These are phyloP conservation scores for Lanius collurio DNA, from an alignment of 2,113 vertebrate genomes.

Conservation along the genomic window DNA sequence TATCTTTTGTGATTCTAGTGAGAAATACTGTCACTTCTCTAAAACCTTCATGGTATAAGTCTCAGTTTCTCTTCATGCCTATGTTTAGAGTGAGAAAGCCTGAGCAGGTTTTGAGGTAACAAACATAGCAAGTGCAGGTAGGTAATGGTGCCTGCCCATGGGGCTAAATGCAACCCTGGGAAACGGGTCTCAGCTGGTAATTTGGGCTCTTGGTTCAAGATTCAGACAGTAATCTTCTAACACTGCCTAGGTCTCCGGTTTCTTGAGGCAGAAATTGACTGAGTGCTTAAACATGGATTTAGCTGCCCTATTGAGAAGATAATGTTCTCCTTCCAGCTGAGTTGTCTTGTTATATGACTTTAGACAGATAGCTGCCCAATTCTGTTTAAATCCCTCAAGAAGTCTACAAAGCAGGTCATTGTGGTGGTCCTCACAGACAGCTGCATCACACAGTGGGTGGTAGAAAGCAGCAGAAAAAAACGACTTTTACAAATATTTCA, in stretches of 20 bases:
- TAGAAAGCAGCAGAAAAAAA: not conserved
- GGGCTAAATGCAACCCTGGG: not conserved
- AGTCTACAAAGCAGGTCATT: not conserved
- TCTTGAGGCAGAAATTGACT: not conserved
- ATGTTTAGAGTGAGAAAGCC: not conserved
- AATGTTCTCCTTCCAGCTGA: conserved; percentile 17
- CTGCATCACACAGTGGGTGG: not conserved
- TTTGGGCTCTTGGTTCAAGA: not conserved
- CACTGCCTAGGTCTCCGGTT: not conserved
- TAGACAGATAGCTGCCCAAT: not conserved
- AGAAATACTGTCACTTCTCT: not conserved
- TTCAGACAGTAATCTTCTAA: not conserved
- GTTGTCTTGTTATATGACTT: not conserved
- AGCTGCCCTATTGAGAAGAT: conserved; percentile 3
- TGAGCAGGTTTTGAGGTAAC: not conserved
- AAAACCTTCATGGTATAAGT: not conserved
- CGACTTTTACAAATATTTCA: not conserved
- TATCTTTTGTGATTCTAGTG: not conserved
- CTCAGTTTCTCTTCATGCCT: not conserved
- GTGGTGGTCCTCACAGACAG: not conserved
- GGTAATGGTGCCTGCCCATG: not conserved
- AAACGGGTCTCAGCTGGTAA: not conserved
- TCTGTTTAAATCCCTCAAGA: conserved; percentile 7
- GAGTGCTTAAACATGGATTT: not conserved
- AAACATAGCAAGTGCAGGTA: not conserved